Percentiles rank a stretch among this genome's conserved stretches.
Evolutionary conservation across 2,113 vertebrate species (phyloP).

Genomic region (Galeopterus variegatus): DNA sequence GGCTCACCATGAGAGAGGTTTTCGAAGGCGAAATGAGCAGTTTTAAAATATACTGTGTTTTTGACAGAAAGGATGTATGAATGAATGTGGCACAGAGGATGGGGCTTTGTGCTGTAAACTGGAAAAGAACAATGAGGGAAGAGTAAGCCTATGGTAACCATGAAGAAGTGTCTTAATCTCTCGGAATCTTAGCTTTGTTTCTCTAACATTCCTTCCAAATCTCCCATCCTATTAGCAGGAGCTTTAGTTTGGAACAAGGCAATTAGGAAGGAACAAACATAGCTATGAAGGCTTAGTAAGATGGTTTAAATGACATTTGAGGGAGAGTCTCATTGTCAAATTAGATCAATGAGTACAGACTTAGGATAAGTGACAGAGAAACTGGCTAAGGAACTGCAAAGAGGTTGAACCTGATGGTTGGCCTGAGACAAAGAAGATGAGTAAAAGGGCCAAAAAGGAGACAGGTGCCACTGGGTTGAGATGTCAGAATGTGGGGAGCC

Average conservation of each 20-base stretch:
- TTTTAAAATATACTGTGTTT: not conserved
- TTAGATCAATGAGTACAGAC: not conserved
- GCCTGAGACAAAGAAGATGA: not conserved
- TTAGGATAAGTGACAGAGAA: not conserved
- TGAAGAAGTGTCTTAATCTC: not conserved
- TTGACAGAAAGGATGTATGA: not conserved
- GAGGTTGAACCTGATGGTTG: not conserved
- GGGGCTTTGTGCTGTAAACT: not conserved
- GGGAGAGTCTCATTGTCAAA: not conserved
- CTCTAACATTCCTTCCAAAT: not conserved
- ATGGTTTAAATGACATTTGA: not conserved
- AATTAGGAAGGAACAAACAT: not conserved
- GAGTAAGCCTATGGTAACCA: not conserved
- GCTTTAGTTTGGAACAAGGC: slow-evolving; percentile 37
- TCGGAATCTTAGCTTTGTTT: not conserved
- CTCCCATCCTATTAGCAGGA: not conserved
- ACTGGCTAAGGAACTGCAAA: not conserved
- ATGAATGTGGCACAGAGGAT: not conserved
- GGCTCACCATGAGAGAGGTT: not conserved
- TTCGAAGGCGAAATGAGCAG: not conserved
- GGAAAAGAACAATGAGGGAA: not conserved
- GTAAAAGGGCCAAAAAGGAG: not conserved
- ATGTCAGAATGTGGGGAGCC: not conserved
- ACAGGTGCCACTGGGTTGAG: not conserved
- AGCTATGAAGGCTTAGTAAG: slow-evolving; percentile 15